These are phyloP conservation scores for Crotalus helleri DNA, from an alignment of 2,113 vertebrate genomes.

Conservation along the genomic window DNA sequence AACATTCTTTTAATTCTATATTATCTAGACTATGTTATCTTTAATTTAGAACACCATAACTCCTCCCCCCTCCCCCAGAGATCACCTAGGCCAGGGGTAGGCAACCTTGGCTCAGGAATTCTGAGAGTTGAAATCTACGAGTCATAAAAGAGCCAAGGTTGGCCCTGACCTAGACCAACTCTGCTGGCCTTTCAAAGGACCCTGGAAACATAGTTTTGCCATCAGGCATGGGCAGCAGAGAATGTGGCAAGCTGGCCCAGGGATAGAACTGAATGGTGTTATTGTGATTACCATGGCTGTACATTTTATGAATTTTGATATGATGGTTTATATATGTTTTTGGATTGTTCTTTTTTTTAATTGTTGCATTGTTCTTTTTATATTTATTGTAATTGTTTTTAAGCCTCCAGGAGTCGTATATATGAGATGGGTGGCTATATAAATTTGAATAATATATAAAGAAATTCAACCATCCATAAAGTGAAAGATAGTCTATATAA, in stretches of 20 bases:
- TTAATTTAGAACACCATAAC: not conserved
- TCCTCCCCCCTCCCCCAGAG: not conserved
- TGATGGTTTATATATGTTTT: not conserved
- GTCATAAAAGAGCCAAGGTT: no score
- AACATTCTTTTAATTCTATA: not conserved
- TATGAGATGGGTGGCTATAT: not conserved
- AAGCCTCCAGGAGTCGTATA: not conserved
- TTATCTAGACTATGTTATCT: not conserved
- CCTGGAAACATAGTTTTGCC: not conserved
- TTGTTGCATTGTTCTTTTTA: not conserved
- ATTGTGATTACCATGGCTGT: not conserved
- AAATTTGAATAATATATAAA: not conserved
- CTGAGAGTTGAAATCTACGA: no score
- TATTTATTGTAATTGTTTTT: not conserved
- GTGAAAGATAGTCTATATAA: not conserved
- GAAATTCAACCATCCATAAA: not conserved
- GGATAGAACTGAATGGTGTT: not conserved
- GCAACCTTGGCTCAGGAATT: no score
- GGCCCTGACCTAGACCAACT: not conserved
- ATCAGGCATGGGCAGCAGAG: not conserved
- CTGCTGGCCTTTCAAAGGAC: not conserved
- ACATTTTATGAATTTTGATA: not conserved
- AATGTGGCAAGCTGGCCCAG: not conserved
- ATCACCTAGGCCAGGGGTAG: not conserved
- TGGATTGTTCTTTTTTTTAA: not conserved